Conservation (phyloP, 2,888 invertebrate species). For the Tinea semifulvella region DNA sequence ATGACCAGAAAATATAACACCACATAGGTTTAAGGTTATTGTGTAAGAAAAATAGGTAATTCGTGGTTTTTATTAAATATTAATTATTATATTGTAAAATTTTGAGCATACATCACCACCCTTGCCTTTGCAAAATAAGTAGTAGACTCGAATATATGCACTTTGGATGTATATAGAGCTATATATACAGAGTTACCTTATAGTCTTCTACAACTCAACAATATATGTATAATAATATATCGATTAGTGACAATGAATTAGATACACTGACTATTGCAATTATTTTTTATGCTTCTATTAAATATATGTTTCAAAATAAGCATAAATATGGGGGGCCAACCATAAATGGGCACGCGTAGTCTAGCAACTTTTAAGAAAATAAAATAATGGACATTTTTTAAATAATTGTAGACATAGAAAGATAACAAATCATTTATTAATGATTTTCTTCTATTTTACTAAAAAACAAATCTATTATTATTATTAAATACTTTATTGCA, state of each 20-base stretch:
- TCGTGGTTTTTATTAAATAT: background rate
- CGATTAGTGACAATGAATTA: background rate
- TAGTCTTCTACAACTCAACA: slow-evolving; percentile 22
- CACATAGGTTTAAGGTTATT: slow-evolving; percentile 41
- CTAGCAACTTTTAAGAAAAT: too few relatives aligned
- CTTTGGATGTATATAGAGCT: slow-evolving; percentile 21
- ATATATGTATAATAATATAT: background rate
- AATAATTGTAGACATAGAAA: too few relatives aligned
- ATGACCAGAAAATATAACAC: slow-evolving; percentile 51
- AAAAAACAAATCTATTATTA: too few relatives aligned
- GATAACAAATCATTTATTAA: too few relatives aligned
- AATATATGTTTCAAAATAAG: slow-evolving; percentile 2
- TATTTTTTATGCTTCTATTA: slow-evolving; percentile 9
- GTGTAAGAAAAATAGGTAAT: slow-evolving; percentile 29
- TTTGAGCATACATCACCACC: slow-evolving; percentile 49
- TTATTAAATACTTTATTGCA: too few relatives aligned
- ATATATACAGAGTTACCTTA: slow-evolving; percentile 49
- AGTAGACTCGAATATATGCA: slow-evolving; percentile 48
- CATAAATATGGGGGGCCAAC: slow-evolving; percentile 3
- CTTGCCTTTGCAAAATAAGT: slow-evolving; percentile 59
- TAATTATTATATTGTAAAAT: slow-evolving; percentile 27
- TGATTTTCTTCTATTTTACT: too few relatives aligned
- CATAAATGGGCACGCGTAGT: too few relatives aligned
- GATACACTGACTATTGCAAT: background rate
- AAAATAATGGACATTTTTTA: too few relatives aligned